Base-by-base conservation (phyloP, 2,888 invertebrate species). In the Orchesellides sinensis region DNA sequence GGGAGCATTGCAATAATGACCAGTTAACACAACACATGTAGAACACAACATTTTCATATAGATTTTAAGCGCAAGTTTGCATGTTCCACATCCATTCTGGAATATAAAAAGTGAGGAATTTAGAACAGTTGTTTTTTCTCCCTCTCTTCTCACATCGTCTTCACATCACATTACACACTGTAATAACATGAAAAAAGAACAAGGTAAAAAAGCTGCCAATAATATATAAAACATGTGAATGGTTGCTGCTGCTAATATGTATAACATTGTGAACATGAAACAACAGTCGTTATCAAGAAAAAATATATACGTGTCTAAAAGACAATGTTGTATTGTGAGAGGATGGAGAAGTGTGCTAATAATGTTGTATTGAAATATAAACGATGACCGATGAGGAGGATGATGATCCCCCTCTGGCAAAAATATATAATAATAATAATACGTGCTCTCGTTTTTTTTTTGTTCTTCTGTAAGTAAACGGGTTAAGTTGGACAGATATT, bases 351-450 rank as follows among this genome's bases (percentile, higher is more conserved):
- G 81, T 74, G 81, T 81, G 81, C 81, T 81, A 81, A 81, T 81
- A 73, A 81, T 56, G 63, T 35, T 74, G 68, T 68, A 81, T 81
- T 81, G 80, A 81, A 81, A 73, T 25, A 81, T 66, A 81, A 81
- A 81, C 23, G 74, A 81, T 74, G 68, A 68, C 59, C 61, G 74
- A 68, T 69, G 45, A 59, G 23, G 68, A 56, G 21, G 19, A 45
- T 74, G 59, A 40, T 21, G n/a, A n/a, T 61, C 17, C 72, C 79
- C 79, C 70, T 70, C 70, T 78, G 78, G 78, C 70, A 25, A 32
- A 45, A 56, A 40, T 59, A 23, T 61, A 77, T 56, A 72, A 65
- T 40, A 40, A 40, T 2, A 5, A 2, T 40, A 10, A 10, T 2
- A 5, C 40, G 40, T 40, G 10, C 40, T 21, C 52, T n/a, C n/a